These are phyloP conservation scores for Channallabes apus DNA, from an alignment of 2,797 vertebrate species.

Conservation along the genomic window DNA sequence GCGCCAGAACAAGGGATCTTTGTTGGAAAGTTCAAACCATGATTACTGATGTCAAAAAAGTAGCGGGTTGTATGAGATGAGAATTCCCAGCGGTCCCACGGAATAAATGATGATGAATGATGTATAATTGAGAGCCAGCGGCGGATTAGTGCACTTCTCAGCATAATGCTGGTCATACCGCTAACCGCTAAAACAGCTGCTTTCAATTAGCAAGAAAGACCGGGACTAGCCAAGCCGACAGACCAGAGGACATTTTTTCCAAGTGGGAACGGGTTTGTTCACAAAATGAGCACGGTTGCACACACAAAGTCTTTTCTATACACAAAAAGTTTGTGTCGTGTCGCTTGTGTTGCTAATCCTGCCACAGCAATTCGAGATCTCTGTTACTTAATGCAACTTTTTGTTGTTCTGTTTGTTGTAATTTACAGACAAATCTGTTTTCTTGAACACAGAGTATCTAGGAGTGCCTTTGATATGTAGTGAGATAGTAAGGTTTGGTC, in stretches of 20 bases:
- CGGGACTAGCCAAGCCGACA: slow-evolving; percentile 14
- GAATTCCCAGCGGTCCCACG: slow-evolving; percentile 47
- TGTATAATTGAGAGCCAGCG: slow-evolving; percentile 46
- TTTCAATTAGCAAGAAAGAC: slow-evolving; percentile 50
- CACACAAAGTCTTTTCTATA: background rate
- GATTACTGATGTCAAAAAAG: slow-evolving; percentile 53
- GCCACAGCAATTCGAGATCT: background rate
- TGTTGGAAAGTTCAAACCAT: slow-evolving; percentile 36
- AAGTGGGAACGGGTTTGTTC: background rate
- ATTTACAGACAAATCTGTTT: background rate
- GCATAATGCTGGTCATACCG: slow-evolving; percentile 41
- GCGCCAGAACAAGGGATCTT: slow-evolving; percentile 9
- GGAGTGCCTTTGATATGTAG: background rate
- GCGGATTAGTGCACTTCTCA: slow-evolving; percentile 43
- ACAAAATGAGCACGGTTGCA: background rate
- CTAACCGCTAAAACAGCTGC: slow-evolving; percentile 53
- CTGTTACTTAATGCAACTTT: background rate
- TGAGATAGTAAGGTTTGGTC: background rate
- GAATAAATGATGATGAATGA: slow-evolving; percentile 59
- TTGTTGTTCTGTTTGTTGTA: background rate
- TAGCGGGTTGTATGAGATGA: slow-evolving; percentile 35
- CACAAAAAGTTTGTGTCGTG: background rate
- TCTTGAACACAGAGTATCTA: no score
- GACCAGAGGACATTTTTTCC: slow-evolving; percentile 6
- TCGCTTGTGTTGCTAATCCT: background rate